These are phyloP conservation scores for Polymixis lichenea DNA, from an alignment of 2,888 invertebrate species.

Conservation along the genomic window DNA sequence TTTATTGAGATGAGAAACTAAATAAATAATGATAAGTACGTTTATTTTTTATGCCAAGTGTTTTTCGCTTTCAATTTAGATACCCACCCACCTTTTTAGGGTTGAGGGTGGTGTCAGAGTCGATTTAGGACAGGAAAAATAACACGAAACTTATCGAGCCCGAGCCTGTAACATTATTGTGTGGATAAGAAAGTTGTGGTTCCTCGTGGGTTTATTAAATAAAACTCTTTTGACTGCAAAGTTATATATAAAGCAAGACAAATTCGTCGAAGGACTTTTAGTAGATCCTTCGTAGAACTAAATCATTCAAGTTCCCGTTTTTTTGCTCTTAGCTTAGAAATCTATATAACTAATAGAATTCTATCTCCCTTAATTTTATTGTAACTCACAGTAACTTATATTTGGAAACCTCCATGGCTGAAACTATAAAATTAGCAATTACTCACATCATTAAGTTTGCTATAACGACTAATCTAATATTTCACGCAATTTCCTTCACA, in stretches of 20 bases:
- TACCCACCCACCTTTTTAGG: neutral
- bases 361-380: neutral
- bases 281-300: neutral
- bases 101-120: neutral
- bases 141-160: neutral
- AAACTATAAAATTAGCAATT: conserved; percentile 22
- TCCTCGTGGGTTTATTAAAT: neutral
- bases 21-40: conserved; percentile 26
- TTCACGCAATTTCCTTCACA: conserved; percentile 19
- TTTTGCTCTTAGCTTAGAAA: neutral
- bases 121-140: conserved; percentile 5
- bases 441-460: conserved; percentile 22
- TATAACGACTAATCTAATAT: neutral
- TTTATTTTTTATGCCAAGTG: conserved; percentile 8
- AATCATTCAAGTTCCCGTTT: too few species aligned
- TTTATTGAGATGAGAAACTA: conserved; percentile 32
- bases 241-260: neutral
- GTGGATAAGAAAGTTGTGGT: neutral
- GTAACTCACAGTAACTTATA: neutral
- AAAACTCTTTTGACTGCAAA: neutral
- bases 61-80: conserved; percentile 30
- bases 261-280: neutral
- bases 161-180: neutral
- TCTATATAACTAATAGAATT: too few species aligned
- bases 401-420: neutral